Conservation (phyloP, 1,140 invertebrate species). For the Hermetia illucens region DNA sequence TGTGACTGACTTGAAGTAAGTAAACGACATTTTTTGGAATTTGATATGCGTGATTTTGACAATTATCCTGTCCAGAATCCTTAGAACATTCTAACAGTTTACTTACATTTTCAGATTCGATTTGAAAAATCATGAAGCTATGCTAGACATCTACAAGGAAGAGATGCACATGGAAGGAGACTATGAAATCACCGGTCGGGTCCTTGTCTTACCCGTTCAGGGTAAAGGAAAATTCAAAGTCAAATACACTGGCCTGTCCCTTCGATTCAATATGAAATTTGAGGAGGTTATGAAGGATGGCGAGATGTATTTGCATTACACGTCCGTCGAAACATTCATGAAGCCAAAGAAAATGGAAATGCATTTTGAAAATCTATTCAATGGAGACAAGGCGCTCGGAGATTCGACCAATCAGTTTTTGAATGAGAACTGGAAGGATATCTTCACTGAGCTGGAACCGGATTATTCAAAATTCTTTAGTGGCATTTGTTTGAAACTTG, state of each 20-base stretch:
- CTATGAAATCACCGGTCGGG: not conserved
- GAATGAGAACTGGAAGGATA: slow-evolving; percentile 37
- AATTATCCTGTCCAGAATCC: no score
- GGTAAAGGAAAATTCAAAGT: not conserved
- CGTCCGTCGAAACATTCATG: not conserved
- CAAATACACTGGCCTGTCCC: not conserved
- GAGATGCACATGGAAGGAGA: not conserved
- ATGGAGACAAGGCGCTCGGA: slow-evolving; percentile 17
- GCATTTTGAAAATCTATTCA: slow-evolving; percentile 20
- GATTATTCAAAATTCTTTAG: no score
- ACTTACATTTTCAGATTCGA: no score
- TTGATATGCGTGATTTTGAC: no score
- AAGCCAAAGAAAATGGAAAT: slow-evolving; percentile 10
- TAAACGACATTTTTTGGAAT: no score
- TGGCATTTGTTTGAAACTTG: no score
- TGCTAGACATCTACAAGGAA: no score
- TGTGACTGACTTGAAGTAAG: no score
- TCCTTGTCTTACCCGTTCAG: slow-evolving; percentile 1
- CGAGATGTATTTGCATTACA: not conserved
- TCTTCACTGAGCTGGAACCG: no score
- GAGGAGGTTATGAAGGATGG: not conserved
- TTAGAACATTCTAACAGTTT: no score
- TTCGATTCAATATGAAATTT: not conserved
- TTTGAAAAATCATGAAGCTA: no score
- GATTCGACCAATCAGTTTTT: slow-evolving; percentile 33